Base-by-base conservation (phyloP, 2,888 invertebrate genomes). In the Oxycera nigricornis region DNA sequence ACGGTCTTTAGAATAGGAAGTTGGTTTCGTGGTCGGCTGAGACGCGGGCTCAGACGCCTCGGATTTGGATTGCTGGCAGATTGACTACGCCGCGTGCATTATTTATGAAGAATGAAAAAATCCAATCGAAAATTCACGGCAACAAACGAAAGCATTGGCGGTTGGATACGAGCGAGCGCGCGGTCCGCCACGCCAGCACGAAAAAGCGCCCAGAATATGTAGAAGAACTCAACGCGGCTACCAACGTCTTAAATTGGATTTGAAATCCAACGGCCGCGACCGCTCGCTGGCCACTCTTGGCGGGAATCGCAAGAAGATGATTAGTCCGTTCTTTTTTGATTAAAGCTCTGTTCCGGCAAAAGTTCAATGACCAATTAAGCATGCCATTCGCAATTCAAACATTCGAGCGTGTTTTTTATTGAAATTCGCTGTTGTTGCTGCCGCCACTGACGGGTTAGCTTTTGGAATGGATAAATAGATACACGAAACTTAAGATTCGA, bases 321-420 rank as follows among this genome's bases (percentile, higher is more conserved):
- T 72, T 72, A 57, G 72, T 30, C 72, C 72, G 72, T 72, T 72
- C 72, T 35, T 72, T 72, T 72, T 72, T 55, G 50, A 72, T 72
- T 72, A 41, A 72, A 72, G 57, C 59, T 39, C 57, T 59, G 59
- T 72, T 72, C 72, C 72, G 59, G 62, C 62, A 46, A 41, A 72
- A 62, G 75, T 75, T 75, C 75, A 75, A 73, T 46, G 75, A 75
- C 75, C 75, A 75, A 75, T 75, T 75, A 75, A 75, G 73, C 75
- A 75, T 73, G 59, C 70, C 50, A 73, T 75, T 75, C 73, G 75
- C 75, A 73, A 59, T 41, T 72, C 59, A 70, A 70, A 70, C 70
- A 70, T 65, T 59, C 59, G 17, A 28, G 17, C 61, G 11, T 57
- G 7, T 30, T 61, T 61, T 61, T 61, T 61, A 30, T 30, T 30